A percentile compares a stretch with the other conserved stretches of the same genome.
phyloP scores from a whole-genome alignment of 2,113 vertebrate genomes.

The Apistogramma diplotaenia region DNA sequence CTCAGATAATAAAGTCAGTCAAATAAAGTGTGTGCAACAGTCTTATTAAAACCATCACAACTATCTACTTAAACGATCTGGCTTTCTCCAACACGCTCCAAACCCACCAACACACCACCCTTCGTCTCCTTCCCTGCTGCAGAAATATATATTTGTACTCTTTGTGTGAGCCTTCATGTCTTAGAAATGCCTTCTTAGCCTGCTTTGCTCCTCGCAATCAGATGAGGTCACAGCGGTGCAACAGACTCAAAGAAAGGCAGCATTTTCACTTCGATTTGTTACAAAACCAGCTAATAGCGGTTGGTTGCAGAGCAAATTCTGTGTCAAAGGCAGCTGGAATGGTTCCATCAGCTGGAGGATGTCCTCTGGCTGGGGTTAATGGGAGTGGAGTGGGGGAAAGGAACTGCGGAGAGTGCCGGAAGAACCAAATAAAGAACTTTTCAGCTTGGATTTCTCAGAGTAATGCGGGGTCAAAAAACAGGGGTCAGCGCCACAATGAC shows the following conservation, averaged over 20 bases:
- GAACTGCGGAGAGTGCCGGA: slow-evolving; percentile 45
- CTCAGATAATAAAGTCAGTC: neutral
- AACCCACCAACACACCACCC: neutral
- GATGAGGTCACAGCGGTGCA: slow-evolving; percentile 66
- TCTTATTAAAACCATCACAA: neutral
- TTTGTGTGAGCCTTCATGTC: slow-evolving; percentile 43
- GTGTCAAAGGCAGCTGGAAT: slow-evolving; percentile 74
- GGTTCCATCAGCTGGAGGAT: slow-evolving; percentile 74
- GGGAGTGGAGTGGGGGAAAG: slow-evolving; percentile 68
- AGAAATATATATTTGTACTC: slow-evolving; percentile 21
- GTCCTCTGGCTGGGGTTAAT: slow-evolving; percentile 77
- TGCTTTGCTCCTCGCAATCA: slow-evolving; percentile 55
- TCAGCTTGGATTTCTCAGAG: slow-evolving; percentile 68
- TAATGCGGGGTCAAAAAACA: slow-evolving; percentile 71
- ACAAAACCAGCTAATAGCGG: slow-evolving; percentile 69
- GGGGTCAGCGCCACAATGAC: slow-evolving; percentile 66
- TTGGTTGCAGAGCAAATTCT: slow-evolving; percentile 67
- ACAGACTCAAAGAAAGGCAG: slow-evolving; percentile 54
- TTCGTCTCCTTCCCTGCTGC: slow-evolving; percentile 12
- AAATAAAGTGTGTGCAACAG: neutral
- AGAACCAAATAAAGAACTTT: slow-evolving; percentile 69
- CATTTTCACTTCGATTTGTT: slow-evolving; percentile 64
- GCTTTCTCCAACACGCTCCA: slow-evolving; percentile 24
- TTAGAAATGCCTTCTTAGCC: slow-evolving; percentile 61
- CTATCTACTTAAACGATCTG: slow-evolving; percentile 28